Evolutionary conservation across 2,888 invertebrate species (phyloP), one percentile per base, ranked within the genome.

Genomic region (Bellardia pandia): DNA sequence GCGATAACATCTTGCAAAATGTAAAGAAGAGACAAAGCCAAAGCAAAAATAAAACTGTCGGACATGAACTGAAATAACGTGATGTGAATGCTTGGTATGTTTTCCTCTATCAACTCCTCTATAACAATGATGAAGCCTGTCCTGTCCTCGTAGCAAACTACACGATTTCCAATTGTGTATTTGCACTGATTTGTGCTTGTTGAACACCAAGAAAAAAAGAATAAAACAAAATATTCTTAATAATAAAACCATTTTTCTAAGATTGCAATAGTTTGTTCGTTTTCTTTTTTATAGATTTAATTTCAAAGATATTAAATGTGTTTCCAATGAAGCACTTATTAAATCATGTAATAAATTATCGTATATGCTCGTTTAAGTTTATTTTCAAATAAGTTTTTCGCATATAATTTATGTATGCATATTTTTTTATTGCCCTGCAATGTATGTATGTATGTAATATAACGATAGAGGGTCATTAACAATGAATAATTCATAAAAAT

Each of bases 11-110:
- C 69, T 69, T 75, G 14, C 6, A 6, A 62, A 69, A 53, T 7
- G 37, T 23, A 37, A 23, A 60, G 37, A 78, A 69, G 48, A 33
- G 7, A 9, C 3, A 71, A 68, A 64, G 91, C 90, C 90, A 80
- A 60, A 91, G 91, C 90, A 80, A 60, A 91, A 91, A 13, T 45
- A 40, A 66, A 56, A 23, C 69, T 56, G 74, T 91, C 91, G 91
- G 92, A 92, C 92, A 91, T 91, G 90, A 88, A 88, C 89, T 56
- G 40, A 84, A 86, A 89, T 88, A 89, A 92, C 92, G 92, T 92
- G 92, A 91, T 90, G 89, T 82, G 92, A 90, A 90, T 91, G 71
- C 78, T 80, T 56, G 51, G 14, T 53, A 72, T 66, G 9, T 60
- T 45, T 68, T 11, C 13, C 23, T 53, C 37, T 42, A 30, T 14